Evolutionary conservation across 1,140 invertebrate species (phyloP).

Genomic region (Subanguina moxae): DNA sequence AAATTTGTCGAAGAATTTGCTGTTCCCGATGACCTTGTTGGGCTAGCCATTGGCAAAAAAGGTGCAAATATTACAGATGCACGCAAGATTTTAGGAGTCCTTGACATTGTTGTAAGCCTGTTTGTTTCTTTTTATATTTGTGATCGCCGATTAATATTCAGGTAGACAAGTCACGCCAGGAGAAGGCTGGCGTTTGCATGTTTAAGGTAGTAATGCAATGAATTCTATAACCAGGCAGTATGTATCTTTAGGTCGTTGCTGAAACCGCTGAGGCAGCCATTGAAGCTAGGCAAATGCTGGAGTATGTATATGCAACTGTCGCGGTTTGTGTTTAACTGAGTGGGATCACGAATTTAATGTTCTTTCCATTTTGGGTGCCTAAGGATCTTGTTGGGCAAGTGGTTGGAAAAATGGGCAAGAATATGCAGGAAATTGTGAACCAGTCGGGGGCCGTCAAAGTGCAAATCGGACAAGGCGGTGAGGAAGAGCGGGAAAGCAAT

Average conservation of each 20-base stretch:
- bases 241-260: constrained; percentile 10
- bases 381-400: constrained; percentile 78
- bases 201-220: constrained; percentile 29
- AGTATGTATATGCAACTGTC: constrained; percentile 91
- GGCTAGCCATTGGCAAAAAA: constrained; percentile 81
- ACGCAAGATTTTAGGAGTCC: constrained; percentile 82
- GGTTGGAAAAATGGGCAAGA: constrained; percentile 93
- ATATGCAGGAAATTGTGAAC: constrained; percentile 98
- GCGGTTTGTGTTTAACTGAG: constrained; percentile 65
- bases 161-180: constrained; percentile 72
- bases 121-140: no score
- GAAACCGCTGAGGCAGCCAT: constrained; percentile 81
- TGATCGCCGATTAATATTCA: no score
- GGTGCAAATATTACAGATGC: constrained; percentile 93
- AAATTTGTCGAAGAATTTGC: constrained; percentile 82
- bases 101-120: no score
- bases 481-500: background rate
- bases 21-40: constrained; percentile 92
- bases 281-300: constrained; percentile 83
- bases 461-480: constrained; percentile 83
- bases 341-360: background rate
- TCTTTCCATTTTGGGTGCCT: background rate
- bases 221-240: no score
- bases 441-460: constrained; percentile 91
- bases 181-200: constrained; percentile 5